These are phyloP conservation scores for Cottus gobio DNA, from an alignment of 2,113 vertebrate genomes.

Conservation along the genomic window DNA sequence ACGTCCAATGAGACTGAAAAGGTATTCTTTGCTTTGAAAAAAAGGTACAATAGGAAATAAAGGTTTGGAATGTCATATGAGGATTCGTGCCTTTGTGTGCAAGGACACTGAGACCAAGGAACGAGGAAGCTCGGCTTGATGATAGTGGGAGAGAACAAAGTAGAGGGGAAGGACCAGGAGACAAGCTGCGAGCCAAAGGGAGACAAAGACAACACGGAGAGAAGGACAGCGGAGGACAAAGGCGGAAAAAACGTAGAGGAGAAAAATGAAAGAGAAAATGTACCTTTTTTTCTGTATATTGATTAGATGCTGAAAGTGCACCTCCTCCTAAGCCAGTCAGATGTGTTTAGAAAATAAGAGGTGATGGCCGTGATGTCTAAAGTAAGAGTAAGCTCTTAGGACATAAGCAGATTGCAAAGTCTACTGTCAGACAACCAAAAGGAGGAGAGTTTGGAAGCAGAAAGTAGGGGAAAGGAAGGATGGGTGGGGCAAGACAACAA, in stretches of 20 bases:
- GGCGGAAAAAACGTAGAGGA: neutral
- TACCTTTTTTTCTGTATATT: constrained; percentile 36
- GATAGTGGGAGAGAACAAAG: constrained; percentile 56
- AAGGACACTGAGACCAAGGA: constrained; percentile 48
- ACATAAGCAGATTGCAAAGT: constrained; percentile 23
- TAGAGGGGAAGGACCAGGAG: constrained; percentile 43
- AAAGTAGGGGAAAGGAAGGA: neutral
- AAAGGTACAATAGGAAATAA: constrained; percentile 11
- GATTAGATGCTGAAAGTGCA: constrained; percentile 37
- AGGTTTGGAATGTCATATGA: constrained; percentile 31
- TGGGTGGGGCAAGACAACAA: constrained; percentile 29
- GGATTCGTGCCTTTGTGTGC: constrained; percentile 44
- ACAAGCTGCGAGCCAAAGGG: constrained; percentile 55
- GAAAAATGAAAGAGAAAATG: constrained; percentile 6
- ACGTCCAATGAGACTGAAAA: constrained; percentile 15
- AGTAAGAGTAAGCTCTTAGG: constrained; percentile 33
- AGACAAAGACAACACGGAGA: constrained; percentile 37
- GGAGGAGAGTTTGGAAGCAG: constrained; percentile 12
- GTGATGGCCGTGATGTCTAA: constrained; percentile 43
- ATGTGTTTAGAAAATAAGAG: constrained; percentile 58
- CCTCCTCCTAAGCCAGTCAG: constrained; percentile 29
- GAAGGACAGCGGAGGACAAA: constrained; percentile 58
- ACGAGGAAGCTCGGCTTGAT: constrained; percentile 33
- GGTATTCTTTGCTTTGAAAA: constrained; percentile 36
- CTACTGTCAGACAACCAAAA: constrained; percentile 18